Base-by-base conservation (phyloP, 1,140 invertebrate genomes). In the Acromyrmex echinatior region DNA sequence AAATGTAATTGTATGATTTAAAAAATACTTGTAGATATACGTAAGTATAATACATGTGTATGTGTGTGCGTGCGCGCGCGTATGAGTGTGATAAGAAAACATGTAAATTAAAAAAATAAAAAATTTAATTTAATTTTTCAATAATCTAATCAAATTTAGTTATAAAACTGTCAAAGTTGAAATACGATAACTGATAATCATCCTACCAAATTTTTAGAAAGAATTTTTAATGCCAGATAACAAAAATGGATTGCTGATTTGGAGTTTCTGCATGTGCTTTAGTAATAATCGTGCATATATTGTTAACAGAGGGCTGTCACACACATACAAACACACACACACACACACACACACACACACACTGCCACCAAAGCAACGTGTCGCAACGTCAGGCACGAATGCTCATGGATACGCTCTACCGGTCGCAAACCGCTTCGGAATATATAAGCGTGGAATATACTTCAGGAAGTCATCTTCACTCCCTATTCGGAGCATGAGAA, bases 391-490 rank as follows among this genome's bases (percentile, higher is more conserved):
- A 84, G 56, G 56, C 39, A 63, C 68, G 80, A 84, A 84, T 62
- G 70, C 56, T 49, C 80, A 45, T 39, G 56, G 56, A 84, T 84
- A 84, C 70, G 70, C 70, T 84, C 39, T n/a, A 74, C 68, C 56
- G 56, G 70, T 63, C 56, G 12, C 14, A 82, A 82, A 74, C 68
- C 80, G 80, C 18, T 60, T 74, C 18, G 39, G 56, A 74, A 62
- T 71, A 62, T 71, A 84, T 74, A 74, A 84, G 39, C 70, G 25
- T 68, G 80, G 39, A 74, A 35, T 35, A 35, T 35, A 56, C 56
- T 56, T 84, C 80, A 84, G 80, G 80, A 84, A 84, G 80, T 84
- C 70, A 84, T 84, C 80, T 84, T 74, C 80, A 62, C 39, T 74
- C 25, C 56, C 68, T 60, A 60, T 71, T 82, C 21, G 79, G 35